Base-by-base conservation (phyloP, 2,113 vertebrate genomes). In the Hylia prasina region DNA sequence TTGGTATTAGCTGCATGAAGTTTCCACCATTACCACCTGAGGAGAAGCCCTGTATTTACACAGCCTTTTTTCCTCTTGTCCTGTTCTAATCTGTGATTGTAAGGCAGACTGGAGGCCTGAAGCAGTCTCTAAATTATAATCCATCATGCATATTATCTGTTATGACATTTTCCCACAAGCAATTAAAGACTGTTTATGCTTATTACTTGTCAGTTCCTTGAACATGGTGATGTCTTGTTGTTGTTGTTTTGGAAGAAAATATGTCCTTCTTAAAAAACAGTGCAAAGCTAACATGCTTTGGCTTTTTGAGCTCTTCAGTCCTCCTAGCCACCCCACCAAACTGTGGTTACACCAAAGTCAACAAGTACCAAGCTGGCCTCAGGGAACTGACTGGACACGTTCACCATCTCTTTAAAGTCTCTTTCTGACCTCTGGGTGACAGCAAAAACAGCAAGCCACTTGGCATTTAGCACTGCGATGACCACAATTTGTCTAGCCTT, bases 121-220 rank as follows among this genome's bases (percentile, higher is more conserved):
- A 91, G 72, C 76, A 87, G 20, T 70, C 39, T 37, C 42, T 84
- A 40, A 96, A 87, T 81, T 83, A 66, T 82, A 88, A 85, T 87
- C 37, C 28, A 70, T 86, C 54, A 87, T 89, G 58, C 37, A 35
- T 45, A 27, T 78, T 91, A 89, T 61, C 37, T 83, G 72, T 66
- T 94, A 75, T 66, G 83, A 83, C 68, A 84, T 77, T 83, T 93
- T 89, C 50, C 72, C 50, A 87, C 45, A 86, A 42, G 72, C 80
- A 94, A 73, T 83, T 87, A 91, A 92, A 79, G 53, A 86, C 80
- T 83, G 54, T 83, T 96, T 89, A 87, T 81, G 87, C 33, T 81
- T 47, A 71, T 50, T 30, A 89, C 33, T 94, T 89, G 54, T 77
- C 80, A 89, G 54, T 63, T 94, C 35, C 83, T 70, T 89, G 33